Percentiles rank a stretch among this genome's conserved stretches.
Conservation (phyloP, 2,888 invertebrate species). For the Spilosoma lubricipeda region DNA sequence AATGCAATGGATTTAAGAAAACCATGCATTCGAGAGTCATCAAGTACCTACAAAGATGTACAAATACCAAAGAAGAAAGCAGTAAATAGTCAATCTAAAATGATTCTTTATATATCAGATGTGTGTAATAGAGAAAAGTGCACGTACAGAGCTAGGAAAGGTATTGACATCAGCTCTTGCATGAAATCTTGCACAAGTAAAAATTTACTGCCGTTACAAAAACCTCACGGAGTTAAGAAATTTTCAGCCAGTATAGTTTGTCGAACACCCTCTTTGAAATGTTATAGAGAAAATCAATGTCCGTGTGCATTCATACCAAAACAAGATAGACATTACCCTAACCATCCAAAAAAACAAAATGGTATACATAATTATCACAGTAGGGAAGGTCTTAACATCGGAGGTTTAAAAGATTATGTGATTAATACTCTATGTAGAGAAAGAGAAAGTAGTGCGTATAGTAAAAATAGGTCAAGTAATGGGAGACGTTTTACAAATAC, state of each 20-base stretch:
- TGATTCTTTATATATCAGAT: conserved; percentile 6
- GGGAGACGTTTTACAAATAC: background rate
- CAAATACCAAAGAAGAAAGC: background rate
- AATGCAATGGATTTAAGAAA: background rate
- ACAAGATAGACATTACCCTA: background rate
- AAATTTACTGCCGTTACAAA: background rate
- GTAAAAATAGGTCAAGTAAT: background rate
- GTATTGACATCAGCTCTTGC: background rate
- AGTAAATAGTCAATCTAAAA: background rate
- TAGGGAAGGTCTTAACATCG: background rate
- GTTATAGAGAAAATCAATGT: conserved; percentile 1
- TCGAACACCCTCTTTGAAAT: background rate
- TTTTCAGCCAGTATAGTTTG: background rate
- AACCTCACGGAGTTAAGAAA: background rate
- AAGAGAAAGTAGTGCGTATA: background rate
- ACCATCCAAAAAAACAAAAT: background rate
- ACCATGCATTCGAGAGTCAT: background rate
- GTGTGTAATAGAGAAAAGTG: conserved; percentile 12
- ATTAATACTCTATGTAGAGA: background rate
- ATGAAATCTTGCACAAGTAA: background rate
- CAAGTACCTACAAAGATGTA: background rate
- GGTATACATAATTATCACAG: background rate
- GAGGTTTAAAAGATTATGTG: background rate
- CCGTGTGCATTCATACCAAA: background rate
- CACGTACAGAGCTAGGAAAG: conserved; percentile 5